phyloP scores from a whole-genome alignment of 2,113 vertebrate genomes.

The Ctenomys sociabilis region DNA sequence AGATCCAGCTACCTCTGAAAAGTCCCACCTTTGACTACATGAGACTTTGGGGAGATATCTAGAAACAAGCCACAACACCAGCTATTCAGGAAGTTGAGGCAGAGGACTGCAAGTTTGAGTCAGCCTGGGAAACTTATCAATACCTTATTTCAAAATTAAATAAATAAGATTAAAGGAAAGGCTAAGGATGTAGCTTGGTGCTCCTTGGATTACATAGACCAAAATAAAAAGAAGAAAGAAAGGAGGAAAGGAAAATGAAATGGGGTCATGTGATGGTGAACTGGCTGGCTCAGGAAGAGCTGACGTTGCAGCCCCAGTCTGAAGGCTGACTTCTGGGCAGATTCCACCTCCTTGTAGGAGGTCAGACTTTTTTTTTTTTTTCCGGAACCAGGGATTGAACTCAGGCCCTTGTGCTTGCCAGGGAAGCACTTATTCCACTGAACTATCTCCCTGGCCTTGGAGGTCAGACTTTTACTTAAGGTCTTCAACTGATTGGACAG shows the following conservation, averaged over 20 bases:
- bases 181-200: neutral
- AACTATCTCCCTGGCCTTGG: no score
- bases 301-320: neutral
- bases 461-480: neutral
- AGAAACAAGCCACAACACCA: neutral
- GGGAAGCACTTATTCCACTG: no score
- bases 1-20: neutral
- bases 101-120: neutral
- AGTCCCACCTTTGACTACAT: neutral
- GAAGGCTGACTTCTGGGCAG: neutral
- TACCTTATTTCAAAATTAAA: neutral
- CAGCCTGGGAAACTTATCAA: neutral
- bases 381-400: no score
- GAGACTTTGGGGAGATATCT: neutral
- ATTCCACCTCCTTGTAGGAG: neutral
- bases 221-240: neutral
- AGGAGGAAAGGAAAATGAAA: neutral
- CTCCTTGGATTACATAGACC: neutral
- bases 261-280: neutral
- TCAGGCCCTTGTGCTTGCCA: no score
- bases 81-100: neutral
- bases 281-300: neutral
- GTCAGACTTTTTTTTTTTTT: no score
- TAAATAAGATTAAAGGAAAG: neutral
- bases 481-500: fast-evolving